Conservation (phyloP, 1,140 invertebrate species). For the Aphaenogaster rudis region DNA sequence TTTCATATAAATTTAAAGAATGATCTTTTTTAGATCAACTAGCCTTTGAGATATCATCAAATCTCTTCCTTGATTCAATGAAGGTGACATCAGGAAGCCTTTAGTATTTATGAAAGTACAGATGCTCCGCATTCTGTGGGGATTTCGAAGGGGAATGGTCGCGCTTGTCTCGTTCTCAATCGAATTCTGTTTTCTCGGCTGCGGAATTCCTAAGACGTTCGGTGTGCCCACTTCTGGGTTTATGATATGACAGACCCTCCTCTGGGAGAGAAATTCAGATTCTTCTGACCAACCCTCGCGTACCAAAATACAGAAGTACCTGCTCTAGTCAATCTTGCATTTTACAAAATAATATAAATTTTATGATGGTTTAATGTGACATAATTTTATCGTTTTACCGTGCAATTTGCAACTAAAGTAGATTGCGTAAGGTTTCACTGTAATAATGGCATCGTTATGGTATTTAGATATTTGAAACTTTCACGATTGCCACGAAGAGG, state of each 20-base stretch:
- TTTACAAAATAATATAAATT: background rate
- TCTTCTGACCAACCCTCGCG: slow-evolving; percentile 56
- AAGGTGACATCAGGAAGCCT: slow-evolving; percentile 73
- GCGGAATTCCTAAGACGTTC: slow-evolving; percentile 84
- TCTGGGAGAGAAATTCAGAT: slow-evolving; percentile 62
- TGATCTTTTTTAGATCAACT: background rate
- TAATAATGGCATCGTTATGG: background rate
- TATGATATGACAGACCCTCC: slow-evolving; percentile 60
- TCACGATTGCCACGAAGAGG: slow-evolving; percentile 10
- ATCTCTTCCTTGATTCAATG: slow-evolving; percentile 56
- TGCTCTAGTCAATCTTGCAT: slow-evolving; percentile 1
- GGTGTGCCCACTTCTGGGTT: slow-evolving; percentile 34
- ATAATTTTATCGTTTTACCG: slow-evolving; percentile 4
- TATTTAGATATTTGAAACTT: slow-evolving; percentile 15
- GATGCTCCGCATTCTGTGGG: slow-evolving; percentile 82
- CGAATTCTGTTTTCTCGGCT: slow-evolving; percentile 84
- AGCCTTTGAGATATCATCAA: background rate
- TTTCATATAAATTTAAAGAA: slow-evolving; percentile 1
- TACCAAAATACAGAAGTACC: slow-evolving; percentile 34
- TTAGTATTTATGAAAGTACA: slow-evolving; percentile 83
- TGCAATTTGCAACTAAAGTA: background rate
- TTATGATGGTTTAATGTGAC: background rate
- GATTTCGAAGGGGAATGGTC: slow-evolving; percentile 67
- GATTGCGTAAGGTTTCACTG: no score
- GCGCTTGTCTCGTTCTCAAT: slow-evolving; percentile 82